Conservation (phyloP, 2,888 invertebrate genomes). For the Pharmacophagus antenor region DNA sequence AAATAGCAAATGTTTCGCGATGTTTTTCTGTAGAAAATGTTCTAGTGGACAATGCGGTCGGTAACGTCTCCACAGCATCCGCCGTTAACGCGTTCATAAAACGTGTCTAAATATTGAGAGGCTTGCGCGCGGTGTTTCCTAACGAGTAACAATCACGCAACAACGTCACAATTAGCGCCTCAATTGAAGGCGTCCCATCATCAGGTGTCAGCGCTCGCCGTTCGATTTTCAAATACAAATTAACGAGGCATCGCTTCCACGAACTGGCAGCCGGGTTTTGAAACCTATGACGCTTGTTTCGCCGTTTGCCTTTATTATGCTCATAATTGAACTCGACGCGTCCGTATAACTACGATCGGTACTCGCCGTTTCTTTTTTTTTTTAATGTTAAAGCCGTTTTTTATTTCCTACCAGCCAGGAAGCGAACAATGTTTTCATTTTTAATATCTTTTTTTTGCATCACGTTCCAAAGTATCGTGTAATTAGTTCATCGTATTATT, state of each 20-base stretch:
- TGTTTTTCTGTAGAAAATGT: no score
- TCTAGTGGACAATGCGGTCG: no score
- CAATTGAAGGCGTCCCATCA: conserved; percentile 21
- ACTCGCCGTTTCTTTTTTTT: conserved; percentile 12
- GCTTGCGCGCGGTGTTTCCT: not conserved
- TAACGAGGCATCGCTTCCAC: conserved; percentile 21
- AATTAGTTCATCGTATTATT: not conserved
- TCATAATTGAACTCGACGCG: conserved; percentile 22
- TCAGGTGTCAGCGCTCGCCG: conserved; percentile 21
- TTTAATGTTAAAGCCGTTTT: not conserved
- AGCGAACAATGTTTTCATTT: not conserved
- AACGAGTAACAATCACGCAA: conserved; percentile 6
- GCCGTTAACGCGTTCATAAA: not conserved
- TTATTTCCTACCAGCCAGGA: not conserved
- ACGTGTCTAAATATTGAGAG: not conserved
- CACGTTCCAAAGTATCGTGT: not conserved
- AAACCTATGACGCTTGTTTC: conserved; percentile 26
- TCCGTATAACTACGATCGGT: conserved; percentile 17
- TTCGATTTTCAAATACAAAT: conserved; percentile 28
- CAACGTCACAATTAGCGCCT: conserved; percentile 25
- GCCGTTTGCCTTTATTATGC: conserved; percentile 24
- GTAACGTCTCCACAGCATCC: no score
- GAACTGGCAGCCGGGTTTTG: conserved; percentile 14
- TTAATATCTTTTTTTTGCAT: not conserved
- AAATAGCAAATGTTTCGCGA: no score